Conservation (phyloP, 2,888 invertebrate species). For the Eustalomyia histrio region DNA sequence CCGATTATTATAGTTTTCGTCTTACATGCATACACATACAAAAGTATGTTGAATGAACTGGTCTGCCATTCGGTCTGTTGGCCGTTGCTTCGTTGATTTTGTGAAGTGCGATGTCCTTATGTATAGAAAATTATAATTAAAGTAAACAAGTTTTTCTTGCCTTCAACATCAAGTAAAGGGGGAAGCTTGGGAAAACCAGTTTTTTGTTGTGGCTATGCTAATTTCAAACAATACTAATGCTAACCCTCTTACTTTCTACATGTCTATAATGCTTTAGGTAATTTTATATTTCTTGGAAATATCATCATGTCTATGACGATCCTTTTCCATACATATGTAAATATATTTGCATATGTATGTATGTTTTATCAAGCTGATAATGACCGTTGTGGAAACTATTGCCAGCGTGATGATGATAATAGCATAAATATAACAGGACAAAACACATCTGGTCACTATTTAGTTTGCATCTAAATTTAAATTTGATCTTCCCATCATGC, state of each 20-base stretch:
- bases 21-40: too few species aligned
- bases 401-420: neutral
- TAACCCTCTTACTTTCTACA: conserved; percentile 12
- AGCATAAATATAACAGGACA: neutral
- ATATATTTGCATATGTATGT: neutral
- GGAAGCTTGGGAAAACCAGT: conserved; percentile 46
- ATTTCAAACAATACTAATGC: conserved; percentile 15
- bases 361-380: neutral
- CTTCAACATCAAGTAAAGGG: neutral
- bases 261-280: too few species aligned
- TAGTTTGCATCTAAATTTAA: neutral
- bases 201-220: conserved; percentile 19
- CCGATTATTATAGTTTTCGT: too few species aligned
- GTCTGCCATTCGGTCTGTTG: neutral
- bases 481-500: too few species aligned
- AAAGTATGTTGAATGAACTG: too few species aligned
- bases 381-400: conserved; percentile 37
- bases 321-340: too few species aligned
- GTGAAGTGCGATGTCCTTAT: neutral
- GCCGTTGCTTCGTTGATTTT: too few species aligned
- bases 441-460: neutral
- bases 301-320: neutral
- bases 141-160: neutral
- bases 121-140: neutral
- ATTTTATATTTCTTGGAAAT: conserved; percentile 28